Evolutionary conservation across 2,888 invertebrate species (phyloP).

Genomic region (Lissocephala sabroskyi): DNA sequence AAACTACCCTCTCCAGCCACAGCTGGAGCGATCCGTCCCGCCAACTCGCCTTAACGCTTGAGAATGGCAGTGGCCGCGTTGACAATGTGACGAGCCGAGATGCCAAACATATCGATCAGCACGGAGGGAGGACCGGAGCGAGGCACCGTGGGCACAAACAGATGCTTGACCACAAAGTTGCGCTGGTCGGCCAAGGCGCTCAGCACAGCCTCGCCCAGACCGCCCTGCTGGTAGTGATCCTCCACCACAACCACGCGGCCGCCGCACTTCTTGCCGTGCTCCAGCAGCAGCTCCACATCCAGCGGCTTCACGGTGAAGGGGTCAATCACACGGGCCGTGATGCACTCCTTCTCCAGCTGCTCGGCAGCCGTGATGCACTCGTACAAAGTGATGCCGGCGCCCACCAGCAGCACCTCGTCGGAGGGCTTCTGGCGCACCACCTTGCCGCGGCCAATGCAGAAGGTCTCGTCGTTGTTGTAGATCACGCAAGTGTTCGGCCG

Average conservation of each 20-base stretch:
- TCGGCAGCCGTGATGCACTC: slow-evolving; percentile 91
- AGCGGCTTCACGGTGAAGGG: slow-evolving; percentile 97
- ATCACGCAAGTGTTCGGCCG: slow-evolving; percentile 91
- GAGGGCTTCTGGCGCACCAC: slow-evolving; percentile 82
- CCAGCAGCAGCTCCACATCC: slow-evolving; percentile 83
- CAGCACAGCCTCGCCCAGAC: slow-evolving; percentile 95
- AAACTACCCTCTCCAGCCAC: no score
- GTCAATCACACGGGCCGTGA: slow-evolving; percentile 90
- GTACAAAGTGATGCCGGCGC: slow-evolving; percentile 93
- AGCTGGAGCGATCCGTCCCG: no score
- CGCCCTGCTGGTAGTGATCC: slow-evolving; percentile 96
- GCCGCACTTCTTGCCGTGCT: slow-evolving; percentile 84
- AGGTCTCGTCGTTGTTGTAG: slow-evolving; percentile 87
- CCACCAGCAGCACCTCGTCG: slow-evolving; percentile 91
- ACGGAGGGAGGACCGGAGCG: slow-evolving; percentile 92
- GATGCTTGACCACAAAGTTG: slow-evolving; percentile 81
- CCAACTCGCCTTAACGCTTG: slow-evolving; percentile 71
- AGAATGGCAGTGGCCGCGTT: slow-evolving; percentile 80
- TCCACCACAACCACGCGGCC: slow-evolving; percentile 94
- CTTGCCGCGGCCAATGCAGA: slow-evolving; percentile 86
- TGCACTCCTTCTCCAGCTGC: slow-evolving; percentile 79
- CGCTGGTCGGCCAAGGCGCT: slow-evolving; percentile 83
- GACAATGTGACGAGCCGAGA: slow-evolving; percentile 86
- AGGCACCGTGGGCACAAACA: slow-evolving; percentile 88
- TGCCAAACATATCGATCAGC: slow-evolving; percentile 90